These are phyloP conservation scores for Platynereis dumerilii DNA, from an alignment of 2,888 invertebrate genomes.

Conservation along the genomic window DNA sequence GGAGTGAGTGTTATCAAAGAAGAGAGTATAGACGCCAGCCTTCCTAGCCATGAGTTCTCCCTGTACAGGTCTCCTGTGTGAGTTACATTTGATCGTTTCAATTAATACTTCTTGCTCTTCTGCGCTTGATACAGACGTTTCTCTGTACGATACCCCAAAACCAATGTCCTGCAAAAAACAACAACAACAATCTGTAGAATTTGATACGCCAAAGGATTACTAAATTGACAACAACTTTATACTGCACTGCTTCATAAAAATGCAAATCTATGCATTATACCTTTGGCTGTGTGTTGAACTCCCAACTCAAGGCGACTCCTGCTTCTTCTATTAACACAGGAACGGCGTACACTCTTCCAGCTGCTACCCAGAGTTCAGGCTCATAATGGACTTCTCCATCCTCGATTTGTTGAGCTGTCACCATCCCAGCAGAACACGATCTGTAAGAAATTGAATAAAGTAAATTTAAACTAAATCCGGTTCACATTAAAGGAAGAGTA, in stretches of 20 bases:
- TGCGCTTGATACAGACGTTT: slow-evolving; percentile 34
- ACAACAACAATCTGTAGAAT: too few relatives aligned
- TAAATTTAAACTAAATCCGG: too few relatives aligned
- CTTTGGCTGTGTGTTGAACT: slow-evolving; percentile 61
- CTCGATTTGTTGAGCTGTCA: slow-evolving; percentile 18
- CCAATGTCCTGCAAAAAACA: slow-evolving; percentile 48
- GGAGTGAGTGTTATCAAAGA: slow-evolving; percentile 59
- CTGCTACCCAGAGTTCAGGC: slow-evolving; percentile 53
- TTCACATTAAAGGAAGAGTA: too few relatives aligned
- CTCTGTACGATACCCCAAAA: slow-evolving; percentile 51
- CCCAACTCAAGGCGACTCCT: slow-evolving; percentile 57
- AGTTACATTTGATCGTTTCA: slow-evolving; percentile 54
- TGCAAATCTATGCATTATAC: too few relatives aligned
- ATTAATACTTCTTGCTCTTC: slow-evolving; percentile 46
- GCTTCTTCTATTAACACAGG: slow-evolving; percentile 50
- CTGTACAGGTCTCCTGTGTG: slow-evolving; percentile 51
- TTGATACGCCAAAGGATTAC: too few relatives aligned
- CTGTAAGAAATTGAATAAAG: slow-evolving; percentile 4
- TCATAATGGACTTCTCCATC: slow-evolving; percentile 1
- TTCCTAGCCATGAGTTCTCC: slow-evolving; percentile 56
- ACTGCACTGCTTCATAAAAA: too few relatives aligned
- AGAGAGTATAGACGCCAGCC: slow-evolving; percentile 55
- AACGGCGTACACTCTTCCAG: slow-evolving; percentile 56
- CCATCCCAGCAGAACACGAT: neutral
- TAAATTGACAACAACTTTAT: too few relatives aligned